These are phyloP conservation scores for Aphelenchoides avenae DNA, from an alignment of 1,140 invertebrate genomes.

Conservation along the genomic window DNA sequence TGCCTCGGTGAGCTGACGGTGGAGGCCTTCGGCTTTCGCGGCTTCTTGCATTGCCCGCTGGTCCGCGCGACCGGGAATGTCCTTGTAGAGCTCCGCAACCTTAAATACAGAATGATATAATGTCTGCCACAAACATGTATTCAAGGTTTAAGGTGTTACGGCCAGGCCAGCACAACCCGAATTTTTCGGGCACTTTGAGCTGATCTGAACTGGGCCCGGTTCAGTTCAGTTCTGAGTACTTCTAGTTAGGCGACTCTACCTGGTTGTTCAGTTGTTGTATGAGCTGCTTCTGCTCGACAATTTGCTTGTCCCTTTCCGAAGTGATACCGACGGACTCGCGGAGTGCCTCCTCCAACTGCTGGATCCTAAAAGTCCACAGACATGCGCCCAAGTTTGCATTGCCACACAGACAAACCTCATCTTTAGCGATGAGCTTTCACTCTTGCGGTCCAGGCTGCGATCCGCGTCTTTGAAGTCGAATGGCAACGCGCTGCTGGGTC, in stretches of 20 bases:
- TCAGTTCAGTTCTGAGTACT: not conserved
- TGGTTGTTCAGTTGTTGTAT: constrained; percentile 34
- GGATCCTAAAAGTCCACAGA: constrained; percentile 39
- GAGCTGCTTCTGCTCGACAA: constrained; percentile 38
- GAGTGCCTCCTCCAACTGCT: constrained; percentile 44
- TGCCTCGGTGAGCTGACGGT: constrained; percentile 40
- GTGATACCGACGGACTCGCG: constrained; percentile 46
- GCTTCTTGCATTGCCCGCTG: constrained; percentile 25
- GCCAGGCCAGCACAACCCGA: no score
- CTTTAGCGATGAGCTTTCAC: constrained; percentile 9
- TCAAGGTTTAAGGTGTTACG: no score
- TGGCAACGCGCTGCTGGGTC: no score
- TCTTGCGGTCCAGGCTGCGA: not conserved
- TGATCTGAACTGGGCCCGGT: not conserved
- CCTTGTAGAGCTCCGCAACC: constrained; percentile 36
- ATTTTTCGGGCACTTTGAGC: no score
- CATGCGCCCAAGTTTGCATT: no score
- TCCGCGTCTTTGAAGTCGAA: no score
- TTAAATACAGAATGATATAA: constrained; percentile 2
- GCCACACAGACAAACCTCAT: no score
- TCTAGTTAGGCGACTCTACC: constrained; percentile 1
- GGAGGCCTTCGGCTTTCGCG: constrained; percentile 9
- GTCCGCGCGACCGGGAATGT: constrained; percentile 7
- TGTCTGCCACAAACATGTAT: not conserved
- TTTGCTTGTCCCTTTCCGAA: constrained; percentile 34